Evolutionary conservation across 2,113 vertebrate genomes (phyloP).

Genomic region (Callorhinus ursinus): DNA sequence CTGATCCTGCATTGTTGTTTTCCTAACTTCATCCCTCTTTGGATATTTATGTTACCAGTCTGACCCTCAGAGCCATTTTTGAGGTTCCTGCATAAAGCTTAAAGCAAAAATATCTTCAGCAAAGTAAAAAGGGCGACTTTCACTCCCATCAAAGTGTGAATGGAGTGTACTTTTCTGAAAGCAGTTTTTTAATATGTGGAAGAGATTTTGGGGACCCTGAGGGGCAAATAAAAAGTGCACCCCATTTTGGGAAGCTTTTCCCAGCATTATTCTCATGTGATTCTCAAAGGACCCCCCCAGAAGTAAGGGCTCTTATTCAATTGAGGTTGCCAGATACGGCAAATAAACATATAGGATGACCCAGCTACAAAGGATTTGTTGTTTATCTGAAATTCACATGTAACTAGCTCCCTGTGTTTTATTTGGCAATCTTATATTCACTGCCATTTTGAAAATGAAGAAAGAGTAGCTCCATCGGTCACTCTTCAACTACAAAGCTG

Average conservation of each 20-base stretch:
- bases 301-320: not conserved
- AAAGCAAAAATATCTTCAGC: not conserved
- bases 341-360: not conserved
- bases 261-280: not conserved
- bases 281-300: not conserved
- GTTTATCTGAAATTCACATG: constrained; percentile 20
- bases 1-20: not conserved
- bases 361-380: not conserved
- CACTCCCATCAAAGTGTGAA: not conserved
- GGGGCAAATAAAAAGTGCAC: not conserved
- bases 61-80: not conserved
- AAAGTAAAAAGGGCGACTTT: not conserved
- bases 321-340: not conserved
- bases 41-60: not conserved
- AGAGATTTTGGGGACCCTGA: not conserved
- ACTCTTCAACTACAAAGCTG: not conserved
- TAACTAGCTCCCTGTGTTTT: not conserved
- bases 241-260: not conserved
- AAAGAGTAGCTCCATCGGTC: not conserved
- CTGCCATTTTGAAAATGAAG: not conserved
- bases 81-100: not conserved
- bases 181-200: not conserved
- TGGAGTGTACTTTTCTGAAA: not conserved
- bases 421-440: not conserved
- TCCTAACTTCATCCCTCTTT: not conserved